These are phyloP conservation scores for Drosophila rhopaloa DNA, from an alignment of 1,140 invertebrate genomes.

Conservation along the genomic window DNA sequence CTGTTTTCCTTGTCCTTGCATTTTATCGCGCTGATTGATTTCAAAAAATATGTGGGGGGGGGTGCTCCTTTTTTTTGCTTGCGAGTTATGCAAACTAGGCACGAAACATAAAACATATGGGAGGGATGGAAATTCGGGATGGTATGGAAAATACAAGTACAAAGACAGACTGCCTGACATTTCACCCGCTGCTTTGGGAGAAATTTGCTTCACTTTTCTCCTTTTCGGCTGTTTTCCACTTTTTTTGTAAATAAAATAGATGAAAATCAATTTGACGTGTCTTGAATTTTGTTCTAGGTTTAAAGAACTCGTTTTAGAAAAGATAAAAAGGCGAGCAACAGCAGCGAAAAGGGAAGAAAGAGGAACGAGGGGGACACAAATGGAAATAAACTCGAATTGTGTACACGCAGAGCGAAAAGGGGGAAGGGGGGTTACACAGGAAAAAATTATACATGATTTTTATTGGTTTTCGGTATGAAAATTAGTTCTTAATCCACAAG, in stretches of 20 bases:
- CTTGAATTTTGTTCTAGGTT: slow-evolving; percentile 76
- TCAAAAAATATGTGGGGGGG: background rate
- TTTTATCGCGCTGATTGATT: slow-evolving; percentile 33
- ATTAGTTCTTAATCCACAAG: background rate
- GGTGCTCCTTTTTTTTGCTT: background rate
- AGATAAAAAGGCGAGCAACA: slow-evolving; percentile 47
- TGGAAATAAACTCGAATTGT: slow-evolving; percentile 67
- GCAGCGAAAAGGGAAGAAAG: slow-evolving; percentile 22
- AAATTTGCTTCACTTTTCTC: slow-evolving; percentile 55
- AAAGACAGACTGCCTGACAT: slow-evolving; percentile 53
- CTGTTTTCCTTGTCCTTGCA: background rate
- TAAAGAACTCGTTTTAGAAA: slow-evolving; percentile 77
- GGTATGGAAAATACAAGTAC: slow-evolving; percentile 2
- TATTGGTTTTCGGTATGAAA: background rate
- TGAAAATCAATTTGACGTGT: slow-evolving; percentile 82
- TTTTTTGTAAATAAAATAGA: slow-evolving; percentile 75
- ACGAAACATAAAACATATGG: background rate
- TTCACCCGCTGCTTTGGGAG: slow-evolving; percentile 56
- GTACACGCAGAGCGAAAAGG: slow-evolving; percentile 13
- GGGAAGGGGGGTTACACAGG: slow-evolving; percentile 1
- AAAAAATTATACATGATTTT: background rate
- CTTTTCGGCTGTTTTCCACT: slow-evolving; percentile 22
- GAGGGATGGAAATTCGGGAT: slow-evolving; percentile 17
- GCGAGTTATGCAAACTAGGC: slow-evolving; percentile 32
- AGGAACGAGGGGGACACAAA: slow-evolving; percentile 26